Evolutionary conservation across 2,113 vertebrate species (phyloP).

Genomic region (Phyllostomus hastatus): DNA sequence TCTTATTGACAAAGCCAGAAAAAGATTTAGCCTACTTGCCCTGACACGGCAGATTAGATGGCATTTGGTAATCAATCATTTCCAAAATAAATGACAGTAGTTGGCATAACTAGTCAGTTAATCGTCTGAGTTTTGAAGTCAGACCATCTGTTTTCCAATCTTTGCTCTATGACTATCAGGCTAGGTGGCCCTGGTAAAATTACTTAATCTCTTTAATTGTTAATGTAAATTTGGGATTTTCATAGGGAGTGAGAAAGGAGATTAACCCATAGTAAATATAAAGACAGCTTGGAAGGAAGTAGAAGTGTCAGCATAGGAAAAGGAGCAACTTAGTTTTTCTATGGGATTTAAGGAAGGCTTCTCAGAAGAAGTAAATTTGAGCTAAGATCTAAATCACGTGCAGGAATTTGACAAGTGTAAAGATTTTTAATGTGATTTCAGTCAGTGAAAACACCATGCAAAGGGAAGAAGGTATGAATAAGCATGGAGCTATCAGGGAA

Average conservation of each 20-base stretch:
- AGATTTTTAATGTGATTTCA: not conserved
- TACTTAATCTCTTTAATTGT: not conserved
- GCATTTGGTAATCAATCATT: not conserved
- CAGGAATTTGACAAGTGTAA: not conserved
- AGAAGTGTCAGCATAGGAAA: not conserved
- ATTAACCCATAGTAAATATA: not conserved
- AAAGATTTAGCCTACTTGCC: not conserved
- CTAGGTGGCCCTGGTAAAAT: not conserved
- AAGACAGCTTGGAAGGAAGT: not conserved
- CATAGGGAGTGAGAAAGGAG: not conserved
- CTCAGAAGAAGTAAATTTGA: not conserved
- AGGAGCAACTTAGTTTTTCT: not conserved
- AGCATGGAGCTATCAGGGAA: not conserved
- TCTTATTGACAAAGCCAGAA: not conserved
- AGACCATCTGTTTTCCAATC: not conserved
- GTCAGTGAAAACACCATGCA: not conserved
- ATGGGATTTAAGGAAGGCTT: not conserved
- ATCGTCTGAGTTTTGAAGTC: not conserved
- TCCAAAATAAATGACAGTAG: not conserved
- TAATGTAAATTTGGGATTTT: not conserved
- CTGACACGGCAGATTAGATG: not conserved
- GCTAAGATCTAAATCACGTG: not conserved
- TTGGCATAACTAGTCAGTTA: not conserved
- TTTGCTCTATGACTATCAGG: not conserved
- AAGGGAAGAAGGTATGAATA: not conserved